phyloP scores from a whole-genome alignment of 2,113 vertebrate genomes.

The Crocuta crocuta region DNA sequence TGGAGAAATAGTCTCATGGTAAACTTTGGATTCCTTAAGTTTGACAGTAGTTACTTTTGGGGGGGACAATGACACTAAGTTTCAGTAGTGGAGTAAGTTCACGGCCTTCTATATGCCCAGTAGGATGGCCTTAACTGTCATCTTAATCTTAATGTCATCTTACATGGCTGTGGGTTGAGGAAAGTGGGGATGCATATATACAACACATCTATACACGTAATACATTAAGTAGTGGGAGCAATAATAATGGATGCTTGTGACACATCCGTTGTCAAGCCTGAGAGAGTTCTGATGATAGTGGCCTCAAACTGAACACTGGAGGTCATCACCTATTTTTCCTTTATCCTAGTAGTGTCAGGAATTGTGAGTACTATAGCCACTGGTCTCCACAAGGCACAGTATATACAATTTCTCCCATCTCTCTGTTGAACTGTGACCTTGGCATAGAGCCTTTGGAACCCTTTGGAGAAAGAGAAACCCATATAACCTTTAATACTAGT shows the following conservation, averaged over 20 bases:
- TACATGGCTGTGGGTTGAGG: neutral
- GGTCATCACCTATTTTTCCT: neutral
- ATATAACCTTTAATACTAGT: neutral
- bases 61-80: accelerated
- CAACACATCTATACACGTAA: neutral
- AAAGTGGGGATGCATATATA: neutral
- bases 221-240: neutral
- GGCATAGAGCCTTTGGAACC: neutral
- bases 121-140: neutral
- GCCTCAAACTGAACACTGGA: neutral
- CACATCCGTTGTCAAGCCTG: neutral
- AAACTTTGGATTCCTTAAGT: neutral
- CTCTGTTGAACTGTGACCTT: neutral
- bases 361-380: neutral
- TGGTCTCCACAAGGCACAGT: neutral
- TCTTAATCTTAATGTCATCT: neutral
- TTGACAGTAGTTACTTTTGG: neutral
- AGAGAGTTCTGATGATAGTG: neutral
- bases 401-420: neutral
- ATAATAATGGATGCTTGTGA: neutral
- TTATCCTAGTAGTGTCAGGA: neutral
- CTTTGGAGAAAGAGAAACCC: neutral
- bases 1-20: neutral
- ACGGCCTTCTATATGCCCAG: neutral
- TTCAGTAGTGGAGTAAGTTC: neutral